Percentiles rank a stretch among this genome's conserved stretches.
Evolutionary conservation across 2,113 vertebrate species (phyloP).

Genomic region (Odocoileus hemionus): DNA sequence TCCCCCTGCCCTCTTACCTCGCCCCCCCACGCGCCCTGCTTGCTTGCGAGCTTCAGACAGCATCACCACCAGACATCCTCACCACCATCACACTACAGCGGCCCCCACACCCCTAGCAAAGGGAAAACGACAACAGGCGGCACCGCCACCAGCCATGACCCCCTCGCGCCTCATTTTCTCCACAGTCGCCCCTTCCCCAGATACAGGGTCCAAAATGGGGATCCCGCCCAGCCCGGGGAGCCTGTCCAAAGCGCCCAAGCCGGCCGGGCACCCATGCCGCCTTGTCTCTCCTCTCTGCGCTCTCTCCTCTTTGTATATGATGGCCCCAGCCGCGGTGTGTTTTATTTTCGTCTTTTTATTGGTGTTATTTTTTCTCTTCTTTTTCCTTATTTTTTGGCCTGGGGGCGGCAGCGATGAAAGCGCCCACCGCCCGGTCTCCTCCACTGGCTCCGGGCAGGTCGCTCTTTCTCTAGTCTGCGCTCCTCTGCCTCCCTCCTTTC

Average conservation of each 20-base stretch:
- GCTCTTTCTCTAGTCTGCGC: conserved; percentile 48
- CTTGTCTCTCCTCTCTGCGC: conserved; percentile 22
- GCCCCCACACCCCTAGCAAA: conserved; percentile 63
- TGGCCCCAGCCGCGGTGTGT: background rate
- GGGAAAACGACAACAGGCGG: conserved; percentile 49
- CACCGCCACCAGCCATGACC: conserved; percentile 48
- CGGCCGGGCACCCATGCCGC: background rate
- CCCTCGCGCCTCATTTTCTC: conserved; percentile 53
- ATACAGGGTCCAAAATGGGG: conserved; percentile 23
- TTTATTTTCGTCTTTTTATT: conserved; percentile 64
- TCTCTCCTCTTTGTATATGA: conserved; percentile 53
- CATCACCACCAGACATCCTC: conserved; percentile 49
- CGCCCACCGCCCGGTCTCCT: background rate
- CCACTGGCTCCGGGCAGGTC: background rate
- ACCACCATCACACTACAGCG: conserved; percentile 45
- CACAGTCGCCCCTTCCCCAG: conserved; percentile 50
- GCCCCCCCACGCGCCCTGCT: conserved; percentile 66
- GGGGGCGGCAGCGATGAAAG: background rate
- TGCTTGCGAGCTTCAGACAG: conserved; percentile 65
- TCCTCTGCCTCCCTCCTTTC: conserved; percentile 44
- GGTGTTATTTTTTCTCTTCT: background rate
- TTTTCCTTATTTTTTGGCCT: conserved; percentile 28
- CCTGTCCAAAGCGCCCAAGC: conserved; percentile 10
- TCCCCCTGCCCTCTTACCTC: conserved; percentile 52
- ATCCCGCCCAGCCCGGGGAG: conserved; percentile 49